phyloP scores from a whole-genome alignment of 2,888 invertebrate genomes.

The Orthosia gracilis region DNA sequence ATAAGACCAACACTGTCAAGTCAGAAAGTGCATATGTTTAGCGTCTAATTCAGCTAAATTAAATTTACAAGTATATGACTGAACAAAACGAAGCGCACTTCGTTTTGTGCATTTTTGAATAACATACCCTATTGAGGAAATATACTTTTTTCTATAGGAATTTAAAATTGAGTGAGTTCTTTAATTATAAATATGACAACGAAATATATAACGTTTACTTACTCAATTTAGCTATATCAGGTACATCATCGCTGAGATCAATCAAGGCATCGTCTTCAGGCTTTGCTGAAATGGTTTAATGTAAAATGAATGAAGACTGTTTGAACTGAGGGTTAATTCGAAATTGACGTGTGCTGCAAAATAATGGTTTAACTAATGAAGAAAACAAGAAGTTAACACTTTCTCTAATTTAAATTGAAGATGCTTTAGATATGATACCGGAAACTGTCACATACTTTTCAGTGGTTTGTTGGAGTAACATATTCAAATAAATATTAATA shows the following conservation, averaged over 20 bases:
- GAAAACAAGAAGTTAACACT: no score
- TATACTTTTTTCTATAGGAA: no score
- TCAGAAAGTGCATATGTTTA: no score
- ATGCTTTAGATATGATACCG: no score
- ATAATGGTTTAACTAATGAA: neutral
- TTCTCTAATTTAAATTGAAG: no score
- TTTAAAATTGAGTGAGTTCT: neutral
- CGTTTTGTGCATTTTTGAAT: no score
- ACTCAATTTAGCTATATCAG: constrained; percentile 86
- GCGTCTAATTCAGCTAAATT: no score
- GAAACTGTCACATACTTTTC: neutral
- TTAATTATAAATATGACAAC: neutral
- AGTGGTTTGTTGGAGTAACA: neutral
- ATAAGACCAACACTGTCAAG: no score
- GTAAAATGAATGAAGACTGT: neutral
- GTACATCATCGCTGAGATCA: constrained; percentile 94
- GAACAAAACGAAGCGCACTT: no score
- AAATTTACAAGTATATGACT: no score
- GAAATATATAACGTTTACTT: constrained; percentile 67
- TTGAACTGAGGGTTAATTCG: neutral
- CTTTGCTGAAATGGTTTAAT: constrained; percentile 76
- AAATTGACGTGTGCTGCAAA: neutral
- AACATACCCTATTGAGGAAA: no score
- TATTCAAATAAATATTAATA: neutral
- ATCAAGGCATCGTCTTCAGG: constrained; percentile 94